Percentiles rank a stretch among this genome's conserved stretches.
Evolutionary conservation across 2,888 invertebrate species (phyloP).

Genomic region (Rhingia campestris): DNA sequence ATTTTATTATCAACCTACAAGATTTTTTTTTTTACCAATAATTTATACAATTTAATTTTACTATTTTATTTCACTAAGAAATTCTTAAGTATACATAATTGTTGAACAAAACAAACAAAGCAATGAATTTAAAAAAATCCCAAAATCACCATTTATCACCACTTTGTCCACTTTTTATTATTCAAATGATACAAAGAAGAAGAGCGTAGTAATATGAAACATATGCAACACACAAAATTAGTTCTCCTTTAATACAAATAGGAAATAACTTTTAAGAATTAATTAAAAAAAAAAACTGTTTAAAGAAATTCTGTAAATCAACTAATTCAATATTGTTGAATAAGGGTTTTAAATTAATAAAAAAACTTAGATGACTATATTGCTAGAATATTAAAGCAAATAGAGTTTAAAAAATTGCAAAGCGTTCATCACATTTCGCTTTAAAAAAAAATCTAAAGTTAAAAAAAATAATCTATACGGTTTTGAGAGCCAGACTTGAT

Average conservation of each 20-base stretch:
- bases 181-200: conserved; percentile 30
- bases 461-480: not conserved
- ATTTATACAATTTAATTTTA: conserved; percentile 10
- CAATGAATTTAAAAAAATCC: conserved; percentile 27
- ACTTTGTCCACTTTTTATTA: conserved; percentile 63
- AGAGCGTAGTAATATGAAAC: conserved; percentile 19
- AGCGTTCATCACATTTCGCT: conserved; percentile 44
- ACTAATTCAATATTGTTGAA: conserved; percentile 19
- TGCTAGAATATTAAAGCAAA: conserved; percentile 48
- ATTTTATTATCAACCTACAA: conserved; percentile 15
- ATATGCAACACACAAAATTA: conserved; percentile 55
- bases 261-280: conserved; percentile 16
- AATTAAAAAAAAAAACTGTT: conserved; percentile 18
- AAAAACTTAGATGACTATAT: conserved; percentile 32
- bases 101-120: conserved; percentile 30
- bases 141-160: conserved; percentile 56
- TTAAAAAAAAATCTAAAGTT: conserved; percentile 18
- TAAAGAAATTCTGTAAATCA: not conserved
- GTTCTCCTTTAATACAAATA: conserved; percentile 43
- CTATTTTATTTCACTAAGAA: conserved; percentile 8
- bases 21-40: not conserved
- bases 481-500: conserved; percentile 20
- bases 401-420: conserved; percentile 37
- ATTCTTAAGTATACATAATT: conserved; percentile 32
- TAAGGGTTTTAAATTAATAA: conserved; percentile 54